These are phyloP conservation scores for Eilema sororculum DNA, from an alignment of 2,888 invertebrate species.

Conservation along the genomic window DNA sequence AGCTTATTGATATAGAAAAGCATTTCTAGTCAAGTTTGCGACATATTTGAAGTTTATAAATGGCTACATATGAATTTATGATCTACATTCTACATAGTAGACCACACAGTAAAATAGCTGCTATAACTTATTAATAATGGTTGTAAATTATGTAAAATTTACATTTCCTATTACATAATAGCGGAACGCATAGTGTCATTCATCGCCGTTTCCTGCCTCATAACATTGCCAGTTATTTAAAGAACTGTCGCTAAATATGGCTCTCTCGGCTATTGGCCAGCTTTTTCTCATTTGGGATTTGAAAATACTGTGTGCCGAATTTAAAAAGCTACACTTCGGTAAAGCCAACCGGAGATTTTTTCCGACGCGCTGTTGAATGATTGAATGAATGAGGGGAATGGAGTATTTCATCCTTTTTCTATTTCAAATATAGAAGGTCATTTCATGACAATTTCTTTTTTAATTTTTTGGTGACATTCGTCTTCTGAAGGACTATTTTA, in stretches of 20 bases:
- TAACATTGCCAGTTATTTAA: constrained; percentile 30
- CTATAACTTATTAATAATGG: constrained; percentile 4
- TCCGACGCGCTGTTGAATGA: neutral
- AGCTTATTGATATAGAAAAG: neutral
- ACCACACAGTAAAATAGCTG: neutral
- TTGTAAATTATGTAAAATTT: constrained; percentile 22
- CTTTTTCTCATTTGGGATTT: constrained; percentile 6
- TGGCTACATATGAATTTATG: neutral
- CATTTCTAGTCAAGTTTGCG: neutral
- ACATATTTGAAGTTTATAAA: neutral
- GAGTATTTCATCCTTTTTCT: neutral
- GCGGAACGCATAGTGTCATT: constrained; percentile 24
- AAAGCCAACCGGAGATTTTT: neutral
- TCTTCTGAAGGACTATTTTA: neutral
- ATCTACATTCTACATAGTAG: neutral
- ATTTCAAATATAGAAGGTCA: neutral
- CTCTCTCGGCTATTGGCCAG: constrained; percentile 22
- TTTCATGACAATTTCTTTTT: neutral
- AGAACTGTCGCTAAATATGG: constrained; percentile 43
- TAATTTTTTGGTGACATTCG: neutral
- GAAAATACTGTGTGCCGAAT: constrained; percentile 4
- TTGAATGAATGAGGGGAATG: neutral
- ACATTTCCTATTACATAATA: constrained; percentile 25
- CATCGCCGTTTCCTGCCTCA: constrained; percentile 43
- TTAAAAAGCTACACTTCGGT: neutral